Evolutionary conservation across 2,113 vertebrate genomes (phyloP).

Genomic region (Varanus komodoensis): DNA sequence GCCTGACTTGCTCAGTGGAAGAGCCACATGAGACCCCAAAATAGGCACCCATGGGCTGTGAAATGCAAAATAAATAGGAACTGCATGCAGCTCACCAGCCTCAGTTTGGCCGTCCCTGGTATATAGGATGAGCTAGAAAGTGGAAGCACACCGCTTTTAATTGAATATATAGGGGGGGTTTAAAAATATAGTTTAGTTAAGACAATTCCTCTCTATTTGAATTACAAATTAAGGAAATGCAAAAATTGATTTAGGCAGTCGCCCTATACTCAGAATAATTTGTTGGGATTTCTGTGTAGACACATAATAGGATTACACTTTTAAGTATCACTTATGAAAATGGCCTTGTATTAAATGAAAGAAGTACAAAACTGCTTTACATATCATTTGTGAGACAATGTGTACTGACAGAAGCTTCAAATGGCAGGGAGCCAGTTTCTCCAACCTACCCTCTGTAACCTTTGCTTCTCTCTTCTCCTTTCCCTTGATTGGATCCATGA

Average conservation of each 20-base stretch:
- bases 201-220: background rate
- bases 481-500: no score
- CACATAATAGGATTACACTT: background rate
- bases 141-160: background rate
- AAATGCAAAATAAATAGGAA: no score
- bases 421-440: background rate
- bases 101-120: no score
- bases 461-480: background rate
- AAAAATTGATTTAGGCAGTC: background rate
- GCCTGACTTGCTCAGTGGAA: no score
- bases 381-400: background rate
- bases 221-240: background rate
- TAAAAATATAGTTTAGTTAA: background rate
- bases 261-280: background rate
- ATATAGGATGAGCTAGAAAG: no score
- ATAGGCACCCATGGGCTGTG: no score
- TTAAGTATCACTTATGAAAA: background rate
- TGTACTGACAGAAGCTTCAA: background rate
- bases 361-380: background rate
- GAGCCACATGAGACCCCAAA: no score
- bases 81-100: no score
- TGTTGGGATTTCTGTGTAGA: background rate
- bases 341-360: background rate
- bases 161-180: no score
- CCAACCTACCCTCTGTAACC: background rate